Percentiles rank a stretch among this genome's conserved stretches.
phyloP scores from a whole-genome alignment of 2,113 vertebrate species.

The Aegithalos caudatus region DNA sequence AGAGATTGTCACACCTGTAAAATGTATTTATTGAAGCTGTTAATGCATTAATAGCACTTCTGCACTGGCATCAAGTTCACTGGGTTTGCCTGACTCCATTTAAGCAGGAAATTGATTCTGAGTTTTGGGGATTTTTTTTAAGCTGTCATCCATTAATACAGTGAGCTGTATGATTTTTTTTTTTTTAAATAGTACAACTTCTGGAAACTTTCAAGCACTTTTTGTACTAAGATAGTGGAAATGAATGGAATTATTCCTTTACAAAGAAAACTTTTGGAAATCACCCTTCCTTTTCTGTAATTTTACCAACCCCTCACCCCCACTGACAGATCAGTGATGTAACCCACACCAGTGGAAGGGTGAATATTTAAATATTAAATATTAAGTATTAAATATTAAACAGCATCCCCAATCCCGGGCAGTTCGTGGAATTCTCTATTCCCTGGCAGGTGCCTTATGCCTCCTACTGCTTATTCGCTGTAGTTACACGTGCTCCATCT shows the following conservation, averaged over 20 bases:
- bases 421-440: neutral
- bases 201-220: neutral
- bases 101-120: neutral
- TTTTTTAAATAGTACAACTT: neutral
- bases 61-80: neutral
- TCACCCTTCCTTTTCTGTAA: neutral
- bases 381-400: too few species aligned
- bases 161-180: neutral
- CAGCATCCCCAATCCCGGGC: neutral
- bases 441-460: conserved; percentile 1
- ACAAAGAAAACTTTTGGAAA: neutral
- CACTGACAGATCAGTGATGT: neutral
- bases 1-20: neutral
- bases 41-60: neutral
- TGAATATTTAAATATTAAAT: neutral
- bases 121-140: neutral
- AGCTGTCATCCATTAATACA: neutral
- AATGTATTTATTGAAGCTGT: neutral
- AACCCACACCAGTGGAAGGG: neutral
- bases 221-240: neutral
- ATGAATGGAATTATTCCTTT: neutral
- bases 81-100: neutral
- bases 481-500: neutral
- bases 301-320: neutral
- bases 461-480: conserved; percentile 23